A percentile compares a stretch with the other conserved stretches of the same genome.
Conservation (phyloP, 2,797 vertebrate genomes). For the Peromyscus eremicus region DNA sequence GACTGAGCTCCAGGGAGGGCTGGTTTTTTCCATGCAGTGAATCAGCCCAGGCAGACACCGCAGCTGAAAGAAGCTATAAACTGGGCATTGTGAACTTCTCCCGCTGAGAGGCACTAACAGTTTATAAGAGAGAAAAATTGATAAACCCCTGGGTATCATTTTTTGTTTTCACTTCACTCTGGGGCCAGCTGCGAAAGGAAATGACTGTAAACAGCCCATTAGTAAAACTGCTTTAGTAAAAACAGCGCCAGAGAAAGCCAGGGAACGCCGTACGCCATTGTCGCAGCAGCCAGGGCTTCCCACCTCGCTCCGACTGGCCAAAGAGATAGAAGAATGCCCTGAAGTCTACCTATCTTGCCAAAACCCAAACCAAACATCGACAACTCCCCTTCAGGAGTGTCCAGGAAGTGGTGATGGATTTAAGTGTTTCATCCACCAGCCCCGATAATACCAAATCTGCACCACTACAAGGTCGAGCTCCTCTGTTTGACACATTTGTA, state of each 20-base stretch:
- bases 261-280: constrained; percentile 48
- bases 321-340: neutral
- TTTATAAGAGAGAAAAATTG: constrained; percentile 81
- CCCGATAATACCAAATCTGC: neutral
- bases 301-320: constrained; percentile 28
- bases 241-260: constrained; percentile 1
- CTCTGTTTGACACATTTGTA: neutral
- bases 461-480: accelerated
- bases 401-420: accelerated
- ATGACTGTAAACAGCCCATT: constrained; percentile 80
- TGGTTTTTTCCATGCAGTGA: constrained; percentile 67
- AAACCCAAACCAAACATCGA: neutral
- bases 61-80: constrained; percentile 67
- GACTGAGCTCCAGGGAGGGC: neutral
- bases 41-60: constrained; percentile 66
- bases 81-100: constrained; percentile 64
- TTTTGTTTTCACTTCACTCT: constrained; percentile 78
- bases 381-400: neutral
- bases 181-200: constrained; percentile 74
- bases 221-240: constrained; percentile 65
- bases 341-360: neutral
- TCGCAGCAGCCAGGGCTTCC: constrained; percentile 53
- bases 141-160: constrained; percentile 79
- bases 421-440: neutral
- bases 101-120: constrained; percentile 77